A percentile compares a stretch with the other conserved stretches of the same genome.
These are phyloP conservation scores for Parazoanthus darwini DNA, from an alignment of 92 coral and sea anemone genomes.

Conservation along the genomic window DNA sequence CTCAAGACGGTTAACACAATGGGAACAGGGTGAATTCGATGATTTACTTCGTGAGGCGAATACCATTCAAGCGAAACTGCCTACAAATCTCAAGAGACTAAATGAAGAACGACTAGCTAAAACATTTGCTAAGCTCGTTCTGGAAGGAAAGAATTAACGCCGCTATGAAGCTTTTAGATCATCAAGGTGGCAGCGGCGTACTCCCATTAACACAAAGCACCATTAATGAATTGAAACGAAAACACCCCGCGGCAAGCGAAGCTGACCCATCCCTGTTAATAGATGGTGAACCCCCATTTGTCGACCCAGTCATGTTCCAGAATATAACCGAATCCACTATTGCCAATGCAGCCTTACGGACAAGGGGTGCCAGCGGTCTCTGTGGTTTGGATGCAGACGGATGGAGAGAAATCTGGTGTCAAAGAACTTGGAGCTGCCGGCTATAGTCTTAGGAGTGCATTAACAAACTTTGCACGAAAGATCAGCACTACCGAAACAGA, in stretches of 20 bases:
- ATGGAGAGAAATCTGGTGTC: constrained; percentile 40
- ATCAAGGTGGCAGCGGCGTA: no score
- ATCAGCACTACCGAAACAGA: constrained; percentile 28
- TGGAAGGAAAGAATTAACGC: no score
- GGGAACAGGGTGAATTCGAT: no score
- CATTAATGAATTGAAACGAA: constrained; percentile 44
- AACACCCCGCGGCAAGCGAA: constrained; percentile 47
- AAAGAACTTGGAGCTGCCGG: constrained; percentile 25
- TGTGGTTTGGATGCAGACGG: constrained; percentile 40
- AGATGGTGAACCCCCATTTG: constrained; percentile 7
- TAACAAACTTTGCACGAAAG: constrained; percentile 19
- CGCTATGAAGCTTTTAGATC: no score
- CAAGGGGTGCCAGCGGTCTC: constrained; percentile 27
- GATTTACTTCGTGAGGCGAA: no score
- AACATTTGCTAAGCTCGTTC: constrained; percentile 43
- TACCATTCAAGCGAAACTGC: no score
- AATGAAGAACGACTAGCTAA: constrained; percentile 28
- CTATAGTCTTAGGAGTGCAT: not conserved
- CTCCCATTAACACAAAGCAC: constrained; percentile 47
- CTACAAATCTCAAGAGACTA: constrained; percentile 26
- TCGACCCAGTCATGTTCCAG: no score
- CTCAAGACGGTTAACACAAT: no score
- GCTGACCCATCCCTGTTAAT: constrained; percentile 41
- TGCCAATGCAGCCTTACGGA: constrained; percentile 26
- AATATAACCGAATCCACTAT: no score